These are phyloP conservation scores for Pteruthius melanotis DNA, from an alignment of 2,113 vertebrate genomes.

Conservation along the genomic window DNA sequence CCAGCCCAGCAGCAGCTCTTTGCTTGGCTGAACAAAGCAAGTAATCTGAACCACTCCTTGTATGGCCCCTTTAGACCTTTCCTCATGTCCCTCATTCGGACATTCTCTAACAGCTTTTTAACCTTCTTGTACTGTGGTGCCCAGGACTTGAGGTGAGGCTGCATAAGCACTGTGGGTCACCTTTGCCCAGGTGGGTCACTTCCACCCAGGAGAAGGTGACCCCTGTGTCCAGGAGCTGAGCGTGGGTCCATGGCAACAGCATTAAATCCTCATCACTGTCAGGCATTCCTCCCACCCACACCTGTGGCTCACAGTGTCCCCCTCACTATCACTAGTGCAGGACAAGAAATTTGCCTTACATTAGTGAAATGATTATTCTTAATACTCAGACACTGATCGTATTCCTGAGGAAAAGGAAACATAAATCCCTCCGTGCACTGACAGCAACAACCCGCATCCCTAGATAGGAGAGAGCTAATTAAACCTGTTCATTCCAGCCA, in stretches of 20 bases:
- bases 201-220: neutral
- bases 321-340: neutral
- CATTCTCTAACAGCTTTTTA: neutral
- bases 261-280: neutral
- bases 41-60: neutral
- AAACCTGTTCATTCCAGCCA: neutral
- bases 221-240: neutral
- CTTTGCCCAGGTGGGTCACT: neutral
- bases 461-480: neutral
- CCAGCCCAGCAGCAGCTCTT: neutral
- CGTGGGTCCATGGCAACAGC: rapidly evolving
- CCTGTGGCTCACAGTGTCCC: neutral
- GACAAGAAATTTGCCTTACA: neutral
- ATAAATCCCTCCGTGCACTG: neutral
- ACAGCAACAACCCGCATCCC: neutral
- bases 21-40: neutral
- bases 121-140: neutral
- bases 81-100: neutral
- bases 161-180: rapidly evolving
- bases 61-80: neutral
- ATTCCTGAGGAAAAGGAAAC: constrained; percentile 18
- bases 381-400: neutral
- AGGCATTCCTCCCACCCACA: rapidly evolving
- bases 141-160: neutral
- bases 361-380: neutral